Evolutionary conservation across 1,140 invertebrate species (phyloP), one percentile per base, ranked within the genome.

Genomic region (Bombus consobrinus): DNA sequence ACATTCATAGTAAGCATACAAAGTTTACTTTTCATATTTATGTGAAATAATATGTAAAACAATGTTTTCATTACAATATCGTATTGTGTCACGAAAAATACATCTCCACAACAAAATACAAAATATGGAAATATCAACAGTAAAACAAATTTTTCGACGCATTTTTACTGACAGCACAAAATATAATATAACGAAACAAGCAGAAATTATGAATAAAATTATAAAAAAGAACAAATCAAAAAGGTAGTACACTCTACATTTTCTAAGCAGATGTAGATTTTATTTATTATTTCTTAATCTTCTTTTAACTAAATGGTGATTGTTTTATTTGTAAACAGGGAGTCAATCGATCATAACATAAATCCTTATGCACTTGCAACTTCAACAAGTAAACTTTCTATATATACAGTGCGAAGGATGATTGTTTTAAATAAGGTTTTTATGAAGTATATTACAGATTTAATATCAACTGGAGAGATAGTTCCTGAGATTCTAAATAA

Each of bases 371-470:
- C 22, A 28, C 5, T 1, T 37, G 25, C 6, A 43, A 1, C 10
- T 22, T 0, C 10, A 3, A 72, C 72, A 4, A 80, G 4, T 2
- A 9, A 28, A 28, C 39, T 59, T 22, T 91, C 76, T 59, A 59
- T 73, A 18, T 84, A 91, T 53, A 88, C 89, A 34, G 79, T 53
- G 28, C 89, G 93, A 15, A 91, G 97, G 92, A 94, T 96, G 13
- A 94, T 94, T 1, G 96, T 98, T 64, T 92, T 98, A 15, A 97
- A 98, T 93, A 97, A 97, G 94, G 85, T 98, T n/a, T 98, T 98
- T 89, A 98, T 98, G 97, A 96, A 96, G 90, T 95, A 97, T 72
- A 96, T 98, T 32, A 97, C 97, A 1, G 97, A 98, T 90, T 92
- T 97, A 18, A 96, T 98, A 95, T 96, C 97, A 5, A 97, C 97